phyloP scores from a whole-genome alignment of 2,888 invertebrate species.

The Cetonia aurata region DNA sequence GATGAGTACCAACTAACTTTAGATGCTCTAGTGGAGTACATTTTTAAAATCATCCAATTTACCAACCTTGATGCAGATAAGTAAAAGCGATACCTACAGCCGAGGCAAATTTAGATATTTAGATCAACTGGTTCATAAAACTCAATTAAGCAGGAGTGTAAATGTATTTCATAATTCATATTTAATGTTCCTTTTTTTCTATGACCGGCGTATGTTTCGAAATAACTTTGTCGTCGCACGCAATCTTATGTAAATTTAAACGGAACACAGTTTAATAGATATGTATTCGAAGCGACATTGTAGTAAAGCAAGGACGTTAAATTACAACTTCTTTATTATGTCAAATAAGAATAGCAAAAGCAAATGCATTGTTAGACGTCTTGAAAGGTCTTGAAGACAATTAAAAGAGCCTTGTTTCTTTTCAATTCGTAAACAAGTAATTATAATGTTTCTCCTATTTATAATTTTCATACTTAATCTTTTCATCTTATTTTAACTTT shows the following conservation, averaged over 20 bases:
- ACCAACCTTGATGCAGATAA: no score
- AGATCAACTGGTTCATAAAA: conserved; percentile 15
- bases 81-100: no score
- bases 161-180: conserved; percentile 39
- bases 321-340: conserved; percentile 3
- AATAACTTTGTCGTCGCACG: conserved; percentile 27
- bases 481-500: no score
- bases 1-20: no score
- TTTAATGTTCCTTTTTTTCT: conserved; percentile 21
- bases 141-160: conserved; percentile 32
- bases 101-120: not conserved
- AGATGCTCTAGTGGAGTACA: no score
- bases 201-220: conserved; percentile 7
- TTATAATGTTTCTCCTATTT: no score
- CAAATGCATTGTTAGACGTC: no score
- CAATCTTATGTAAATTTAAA: conserved; percentile 33
- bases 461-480: no score
- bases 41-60: no score
- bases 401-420: no score
- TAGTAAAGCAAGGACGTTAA: not conserved
- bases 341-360: not conserved
- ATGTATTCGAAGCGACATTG: conserved; percentile 17
- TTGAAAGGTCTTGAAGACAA: no score
- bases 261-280: conserved; percentile 8
- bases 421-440: no score